phyloP scores from a whole-genome alignment of 1,140 invertebrate species.

The Octopus bimaculoides region DNA sequence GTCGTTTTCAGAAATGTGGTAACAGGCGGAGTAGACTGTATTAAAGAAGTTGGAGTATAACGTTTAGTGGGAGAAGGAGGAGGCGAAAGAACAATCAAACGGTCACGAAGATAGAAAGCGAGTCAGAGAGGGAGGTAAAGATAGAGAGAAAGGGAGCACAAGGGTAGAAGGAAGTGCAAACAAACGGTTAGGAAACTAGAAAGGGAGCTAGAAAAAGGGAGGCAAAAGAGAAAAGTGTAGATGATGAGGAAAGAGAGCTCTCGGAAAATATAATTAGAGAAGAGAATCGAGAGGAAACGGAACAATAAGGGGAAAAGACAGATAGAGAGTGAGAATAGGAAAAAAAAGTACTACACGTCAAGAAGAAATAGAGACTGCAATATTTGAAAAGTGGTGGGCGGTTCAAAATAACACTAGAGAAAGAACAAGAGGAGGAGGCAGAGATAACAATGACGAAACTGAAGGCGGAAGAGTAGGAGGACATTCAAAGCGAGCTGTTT shows the following conservation, averaged over 20 bases:
- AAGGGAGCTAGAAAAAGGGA: background rate
- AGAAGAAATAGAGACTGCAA: no score
- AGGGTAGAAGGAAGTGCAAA: background rate
- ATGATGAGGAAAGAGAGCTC: background rate
- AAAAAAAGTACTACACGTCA: no score
- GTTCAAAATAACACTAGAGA: no score
- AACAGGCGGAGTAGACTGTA: background rate
- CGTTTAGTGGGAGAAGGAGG: background rate
- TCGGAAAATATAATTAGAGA: no score
- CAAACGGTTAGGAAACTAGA: background rate
- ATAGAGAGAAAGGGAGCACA: background rate
- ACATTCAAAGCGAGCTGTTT: no score
- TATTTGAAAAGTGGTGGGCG: no score
- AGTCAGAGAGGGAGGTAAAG: background rate
- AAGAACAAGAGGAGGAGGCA: no score
- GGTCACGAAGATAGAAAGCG: background rate
- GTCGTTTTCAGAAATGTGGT: background rate
- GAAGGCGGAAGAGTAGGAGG: no score
- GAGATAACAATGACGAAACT: no score
- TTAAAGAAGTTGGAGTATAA: background rate
- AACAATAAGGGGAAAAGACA: no score
- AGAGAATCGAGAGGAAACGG: no score
- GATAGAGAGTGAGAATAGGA: no score
- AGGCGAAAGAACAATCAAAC: background rate
- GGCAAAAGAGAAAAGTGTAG: background rate